Percentiles rank a stretch among this genome's conserved stretches.
Evolutionary conservation across 2,888 invertebrate genomes (phyloP).

Genomic region (Smittia sp.): DNA sequence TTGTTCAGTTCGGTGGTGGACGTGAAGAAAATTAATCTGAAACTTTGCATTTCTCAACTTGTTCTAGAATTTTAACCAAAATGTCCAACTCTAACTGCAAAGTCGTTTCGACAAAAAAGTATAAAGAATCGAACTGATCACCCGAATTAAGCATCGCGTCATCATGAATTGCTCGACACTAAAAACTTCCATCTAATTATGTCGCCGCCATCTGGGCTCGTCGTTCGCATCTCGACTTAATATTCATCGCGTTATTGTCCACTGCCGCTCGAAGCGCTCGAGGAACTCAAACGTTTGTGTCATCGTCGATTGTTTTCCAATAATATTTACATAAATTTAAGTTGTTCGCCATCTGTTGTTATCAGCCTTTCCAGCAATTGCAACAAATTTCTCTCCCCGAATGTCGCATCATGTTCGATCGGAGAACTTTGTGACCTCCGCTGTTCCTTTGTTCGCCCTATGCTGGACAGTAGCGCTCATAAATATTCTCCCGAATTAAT

Average conservation of each 20-base stretch:
- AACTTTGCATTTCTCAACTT: too few relatives aligned
- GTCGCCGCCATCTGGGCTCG: too few relatives aligned
- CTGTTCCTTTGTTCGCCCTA: background rate
- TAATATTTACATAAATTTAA: background rate
- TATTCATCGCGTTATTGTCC: too few relatives aligned
- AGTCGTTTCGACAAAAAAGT: too few relatives aligned
- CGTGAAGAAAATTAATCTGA: too few relatives aligned
- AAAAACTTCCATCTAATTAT: too few relatives aligned
- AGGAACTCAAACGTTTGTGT: conserved; percentile 1
- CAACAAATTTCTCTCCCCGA: background rate
- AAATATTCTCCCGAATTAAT: conserved; percentile 3
- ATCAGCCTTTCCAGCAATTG: background rate
- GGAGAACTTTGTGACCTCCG: background rate
- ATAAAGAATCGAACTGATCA: too few relatives aligned
- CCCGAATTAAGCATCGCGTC: too few relatives aligned
- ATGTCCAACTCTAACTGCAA: too few relatives aligned
- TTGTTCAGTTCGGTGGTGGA: background rate
- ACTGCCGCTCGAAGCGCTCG: too few relatives aligned
- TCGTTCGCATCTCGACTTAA: too few relatives aligned
- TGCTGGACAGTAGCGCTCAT: background rate
- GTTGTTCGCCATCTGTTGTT: background rate
- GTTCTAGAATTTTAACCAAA: too few relatives aligned
- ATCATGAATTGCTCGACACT: background rate
- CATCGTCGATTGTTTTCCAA: conserved; percentile 1
- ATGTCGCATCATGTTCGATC: background rate